Base-by-base conservation (phyloP, 2,113 vertebrate species). In the Peromyscus polionotus region DNA sequence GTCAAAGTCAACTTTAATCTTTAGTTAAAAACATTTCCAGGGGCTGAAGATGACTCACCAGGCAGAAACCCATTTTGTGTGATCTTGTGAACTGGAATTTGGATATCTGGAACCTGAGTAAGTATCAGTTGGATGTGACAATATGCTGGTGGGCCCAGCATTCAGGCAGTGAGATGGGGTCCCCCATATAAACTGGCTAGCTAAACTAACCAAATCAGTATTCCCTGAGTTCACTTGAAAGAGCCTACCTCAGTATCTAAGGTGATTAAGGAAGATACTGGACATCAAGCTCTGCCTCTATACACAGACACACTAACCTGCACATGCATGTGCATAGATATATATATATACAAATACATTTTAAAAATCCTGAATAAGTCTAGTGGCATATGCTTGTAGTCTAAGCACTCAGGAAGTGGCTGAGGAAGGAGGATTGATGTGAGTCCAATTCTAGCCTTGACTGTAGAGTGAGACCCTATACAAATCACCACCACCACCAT, bases 1-100 rank as follows among this genome's bases (percentile, higher is more conserved):
- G 97, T 91, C 75, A 88, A 0, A 92, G 76, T 31, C 84, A 95
- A 87, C 63, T 81, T 94, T 57, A 95, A 81, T 83, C 63, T 97
- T 95, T 70, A 90, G 77, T 95, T 95, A 81, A 94, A 93, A 96
- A 91, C 33, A 68, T 97, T 48, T 12, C 63, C 95, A 51, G 42
- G 84, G 19, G 45, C 26, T 68, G 5, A 5, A 86, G 42, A 87
- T 20, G 28, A 17, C 42, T 86, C 17, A 0, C 10, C 42, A 19
- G 42, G 28, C 33, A 67, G 42, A 86, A 67, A 86, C 6, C 16
- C 16, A 13, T 67, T 5, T 11, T 48, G 42, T 22, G 11, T 48
- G 2, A 33, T 68, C 42, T 42, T 33, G 2, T 12, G 31, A 36
- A 36, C 17, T 7, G 24, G 42, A 24, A 5, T 45, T 20, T 48